phyloP scores from a whole-genome alignment of 2,797 vertebrate genomes.

The Monodelphis domestica region DNA sequence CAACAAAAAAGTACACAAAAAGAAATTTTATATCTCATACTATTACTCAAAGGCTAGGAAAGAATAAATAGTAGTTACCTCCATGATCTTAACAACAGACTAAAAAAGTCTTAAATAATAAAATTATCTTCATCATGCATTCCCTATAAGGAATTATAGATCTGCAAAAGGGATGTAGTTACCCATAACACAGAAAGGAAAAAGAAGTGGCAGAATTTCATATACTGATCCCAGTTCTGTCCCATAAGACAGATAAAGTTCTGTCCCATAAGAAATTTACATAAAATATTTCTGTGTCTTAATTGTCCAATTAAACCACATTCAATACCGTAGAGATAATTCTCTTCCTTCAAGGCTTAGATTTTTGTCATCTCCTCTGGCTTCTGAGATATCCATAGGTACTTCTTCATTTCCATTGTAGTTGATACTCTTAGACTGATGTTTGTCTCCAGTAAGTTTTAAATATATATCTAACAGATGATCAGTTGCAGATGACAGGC shows the following conservation, averaged over 20 bases:
- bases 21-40: neutral
- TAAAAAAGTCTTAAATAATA: neutral
- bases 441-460: conserved; percentile 92
- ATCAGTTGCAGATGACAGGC: conserved; percentile 87
- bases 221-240: neutral
- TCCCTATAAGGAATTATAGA: neutral
- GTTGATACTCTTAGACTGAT: conserved; percentile 75
- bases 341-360: conserved; percentile 92
- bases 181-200: neutral
- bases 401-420: conserved; percentile 47
- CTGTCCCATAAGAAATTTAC: conserved; percentile 8
- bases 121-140: conserved; percentile 8
- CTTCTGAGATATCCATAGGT: conserved; percentile 69
- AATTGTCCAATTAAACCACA: neutral
- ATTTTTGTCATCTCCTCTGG: conserved; percentile 82
- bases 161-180: accelerated
- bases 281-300: too few relatives aligned
- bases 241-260: conserved; percentile 21
- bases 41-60: neutral
- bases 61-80: neutral
- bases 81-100: neutral
- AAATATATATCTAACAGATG: conserved; percentile 94
- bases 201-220: conserved; percentile 4
- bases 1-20: neutral
- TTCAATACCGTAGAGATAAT: conserved; percentile 92